Conservation (phyloP, 2,113 vertebrate species). For the Tupaia chinensis region DNA sequence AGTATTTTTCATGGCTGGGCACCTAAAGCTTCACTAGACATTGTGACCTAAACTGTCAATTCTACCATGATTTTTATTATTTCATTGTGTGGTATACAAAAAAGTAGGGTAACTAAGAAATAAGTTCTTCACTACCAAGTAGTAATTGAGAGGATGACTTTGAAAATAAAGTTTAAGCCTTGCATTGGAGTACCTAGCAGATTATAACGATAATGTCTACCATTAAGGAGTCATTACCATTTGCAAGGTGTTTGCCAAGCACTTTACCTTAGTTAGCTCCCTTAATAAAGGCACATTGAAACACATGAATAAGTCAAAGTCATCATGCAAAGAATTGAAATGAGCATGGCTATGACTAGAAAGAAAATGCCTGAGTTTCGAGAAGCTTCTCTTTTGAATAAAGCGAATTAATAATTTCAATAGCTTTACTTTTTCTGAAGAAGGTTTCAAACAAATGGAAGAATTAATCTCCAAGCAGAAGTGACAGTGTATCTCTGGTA, state of each 20-base stretch:
- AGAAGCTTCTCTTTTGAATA: constrained; percentile 13
- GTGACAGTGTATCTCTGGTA: neutral
- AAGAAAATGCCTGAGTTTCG: neutral
- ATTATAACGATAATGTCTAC: neutral
- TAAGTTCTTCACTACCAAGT: neutral
- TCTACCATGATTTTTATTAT: neutral
- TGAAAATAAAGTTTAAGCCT: constrained; percentile 50
- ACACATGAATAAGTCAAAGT: neutral
- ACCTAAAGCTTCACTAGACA: neutral
- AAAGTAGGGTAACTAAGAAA: neutral
- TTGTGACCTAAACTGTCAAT: neutral
- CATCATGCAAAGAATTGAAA: constrained; percentile 25
- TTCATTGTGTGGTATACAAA: neutral
- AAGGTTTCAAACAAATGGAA: neutral
- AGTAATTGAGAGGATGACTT: constrained; percentile 56
- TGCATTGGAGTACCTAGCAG: neutral
- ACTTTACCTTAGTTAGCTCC: neutral
- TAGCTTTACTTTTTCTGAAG: neutral
- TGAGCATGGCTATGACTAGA: neutral
- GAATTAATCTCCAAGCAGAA: neutral
- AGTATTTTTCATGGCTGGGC: neutral
- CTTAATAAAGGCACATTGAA: neutral
- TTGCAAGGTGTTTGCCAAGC: neutral
- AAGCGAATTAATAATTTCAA: neutral
- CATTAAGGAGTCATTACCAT: neutral